A percentile compares a stretch with the other conserved stretches of the same genome.
phyloP scores from a whole-genome alignment of 2,888 invertebrate species.

The Tetragonisca angustula region DNA sequence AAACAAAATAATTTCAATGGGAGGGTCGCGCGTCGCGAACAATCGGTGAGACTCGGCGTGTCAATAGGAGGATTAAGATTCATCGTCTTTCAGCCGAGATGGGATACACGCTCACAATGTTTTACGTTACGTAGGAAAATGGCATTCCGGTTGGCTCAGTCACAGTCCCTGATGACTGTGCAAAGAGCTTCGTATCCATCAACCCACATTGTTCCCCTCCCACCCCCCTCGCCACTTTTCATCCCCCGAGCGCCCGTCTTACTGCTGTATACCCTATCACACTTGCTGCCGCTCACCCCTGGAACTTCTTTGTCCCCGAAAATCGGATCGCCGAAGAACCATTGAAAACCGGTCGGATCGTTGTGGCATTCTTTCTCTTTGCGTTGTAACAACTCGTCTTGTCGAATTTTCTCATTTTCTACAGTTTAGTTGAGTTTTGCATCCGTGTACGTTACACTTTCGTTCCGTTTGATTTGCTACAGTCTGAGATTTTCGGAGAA shows the following conservation, averaged over 20 bases:
- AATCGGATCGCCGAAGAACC: conserved; percentile 54
- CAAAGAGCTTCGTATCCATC: conserved; percentile 69
- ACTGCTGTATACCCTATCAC: conserved; percentile 54
- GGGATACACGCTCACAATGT: conserved; percentile 47
- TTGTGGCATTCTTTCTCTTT: conserved; percentile 27
- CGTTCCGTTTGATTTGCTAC: too few species aligned
- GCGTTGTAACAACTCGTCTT: not conserved
- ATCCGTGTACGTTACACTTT: too few species aligned
- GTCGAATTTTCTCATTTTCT: too few species aligned
- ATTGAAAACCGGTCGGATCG: conserved; percentile 35
- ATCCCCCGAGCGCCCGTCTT: conserved; percentile 30
- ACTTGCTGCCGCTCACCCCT: conserved; percentile 52
- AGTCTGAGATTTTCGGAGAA: too few species aligned
- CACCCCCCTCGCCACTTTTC: conserved; percentile 20
- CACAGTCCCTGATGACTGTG: conserved; percentile 64
- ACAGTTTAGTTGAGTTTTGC: too few species aligned
- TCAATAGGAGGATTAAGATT: conserved; percentile 46
- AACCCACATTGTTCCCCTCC: conserved; percentile 63
- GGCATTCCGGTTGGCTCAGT: conserved; percentile 56
- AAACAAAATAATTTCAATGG: conserved; percentile 34
- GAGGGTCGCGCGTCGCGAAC: conserved; percentile 21
- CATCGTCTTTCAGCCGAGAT: conserved; percentile 38
- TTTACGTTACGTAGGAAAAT: conserved; percentile 58
- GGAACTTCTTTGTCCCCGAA: conserved; percentile 59
- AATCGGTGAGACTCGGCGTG: conserved; percentile 37